Base-by-base conservation (phyloP, 2,113 vertebrate genomes). In the Dasyurus viverrinus region DNA sequence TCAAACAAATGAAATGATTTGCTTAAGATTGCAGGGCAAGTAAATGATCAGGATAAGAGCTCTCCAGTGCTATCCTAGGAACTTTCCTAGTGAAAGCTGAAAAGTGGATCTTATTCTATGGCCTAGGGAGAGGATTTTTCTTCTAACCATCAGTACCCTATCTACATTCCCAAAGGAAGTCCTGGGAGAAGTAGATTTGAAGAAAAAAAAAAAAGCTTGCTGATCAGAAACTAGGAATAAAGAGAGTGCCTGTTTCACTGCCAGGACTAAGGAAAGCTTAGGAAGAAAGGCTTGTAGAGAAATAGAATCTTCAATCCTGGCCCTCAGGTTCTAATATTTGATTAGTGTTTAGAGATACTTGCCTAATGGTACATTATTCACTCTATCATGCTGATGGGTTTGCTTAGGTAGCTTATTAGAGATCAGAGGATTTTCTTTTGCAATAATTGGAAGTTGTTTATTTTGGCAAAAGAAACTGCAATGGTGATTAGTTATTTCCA, bases 401-500 rank as follows among this genome's bases (percentile, higher is more conserved):
- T 0, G 19, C 57, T 47, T 27, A 76, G 96, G 94, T 53, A 89
- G 92, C 94, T 53, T 90, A 89, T 92, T 47, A 89, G 89, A 90
- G 53, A 96, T 95, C 94, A 54, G 89, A 92, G 50, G 94, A 46
- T 92, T 92, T 16, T 55, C 89, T 36, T 84, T 60, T 3, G 60
- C 25, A 11, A 91, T 68, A 50, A 92, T 46, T 94, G 96, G 89
- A 89, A 91, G 50, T 93, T 94, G 93, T 96, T 97, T 95, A 57
- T 93, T 97, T 97, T 96, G 96, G 93, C 91, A 91, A 23, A 60
- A 91, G 47, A 36, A 46, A 47, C 36, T 36, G 48, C 89, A 46
- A 60, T 46, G 91, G 42, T 68, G 93, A 94, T 94, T 54, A 92
- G 54, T 36, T 60, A 53, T 11, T 93, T 89, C 53, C 2, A 7